A percentile compares a stretch with the other conserved stretches of the same genome.
Conservation (phyloP, 64 coral and sea anemone species). For the Dendronephthya gigantea region DNA sequence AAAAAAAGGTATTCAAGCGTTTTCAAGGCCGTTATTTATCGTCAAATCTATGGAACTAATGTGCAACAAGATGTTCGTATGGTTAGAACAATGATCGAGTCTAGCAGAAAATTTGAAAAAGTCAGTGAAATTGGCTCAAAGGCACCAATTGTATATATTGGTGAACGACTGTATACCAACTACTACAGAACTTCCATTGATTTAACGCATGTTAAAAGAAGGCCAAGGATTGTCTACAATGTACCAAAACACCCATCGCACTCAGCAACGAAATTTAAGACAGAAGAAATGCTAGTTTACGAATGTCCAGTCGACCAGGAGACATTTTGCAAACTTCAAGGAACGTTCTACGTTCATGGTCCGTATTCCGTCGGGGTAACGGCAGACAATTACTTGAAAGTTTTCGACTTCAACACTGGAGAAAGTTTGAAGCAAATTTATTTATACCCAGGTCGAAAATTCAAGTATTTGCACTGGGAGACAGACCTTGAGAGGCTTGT, state of each 20-base stretch:
- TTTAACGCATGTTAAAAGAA: conserved; percentile 23
- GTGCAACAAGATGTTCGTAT: conserved; percentile 55
- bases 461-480: conserved; percentile 79
- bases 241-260: neutral
- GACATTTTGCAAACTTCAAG: neutral
- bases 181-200: conserved; percentile 62
- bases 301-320: conserved; percentile 78
- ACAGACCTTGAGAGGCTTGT: conserved; percentile 60
- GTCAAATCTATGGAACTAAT: conserved; percentile 22
- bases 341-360: conserved; percentile 5
- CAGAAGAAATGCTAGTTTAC: conserved; percentile 44
- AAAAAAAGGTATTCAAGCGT: neutral
- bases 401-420: conserved; percentile 52
- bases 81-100: conserved; percentile 51
- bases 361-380: conserved; percentile 52
- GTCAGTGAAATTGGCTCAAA: conserved; percentile 62
- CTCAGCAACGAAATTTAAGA: neutral
- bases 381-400: conserved; percentile 45
- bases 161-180: conserved; percentile 66
- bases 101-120: conserved; percentile 45
- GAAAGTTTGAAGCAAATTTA: conserved; percentile 47
- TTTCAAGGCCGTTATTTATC: conserved; percentile 2
- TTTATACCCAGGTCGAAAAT: conserved; percentile 52
- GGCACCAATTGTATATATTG: conserved; percentile 67
- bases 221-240: conserved; percentile 58